Base-by-base conservation (phyloP, 2,113 vertebrate species). In the Hemiscyllium ocellatum region DNA sequence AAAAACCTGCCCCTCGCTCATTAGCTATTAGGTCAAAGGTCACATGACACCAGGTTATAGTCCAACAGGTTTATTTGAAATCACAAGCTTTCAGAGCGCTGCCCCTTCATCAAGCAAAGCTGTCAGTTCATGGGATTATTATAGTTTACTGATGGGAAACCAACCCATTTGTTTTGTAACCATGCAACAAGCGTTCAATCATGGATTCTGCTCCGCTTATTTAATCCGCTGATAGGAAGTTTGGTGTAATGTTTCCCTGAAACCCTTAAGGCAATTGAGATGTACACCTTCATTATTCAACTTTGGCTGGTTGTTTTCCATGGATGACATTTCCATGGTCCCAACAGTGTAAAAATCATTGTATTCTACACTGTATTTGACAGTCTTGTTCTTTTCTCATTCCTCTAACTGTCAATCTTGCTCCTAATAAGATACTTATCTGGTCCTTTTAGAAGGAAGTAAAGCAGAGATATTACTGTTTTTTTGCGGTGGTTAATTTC, bases 361-460 rank as follows among this genome's bases (percentile, higher is more conserved):
- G 50, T 66, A 56, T 37, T 42, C 56, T 15, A 20, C 66, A 6
- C 33, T 61, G 15, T 5, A n/a, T 20, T 66, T 91, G 89, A 42
- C 89, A 91, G 56, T 42, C 33, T 17, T 5, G 19, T 17, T 66
- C 33, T 19, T 7, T 66, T 20, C 33, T 66, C 65, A 4, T 65
- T 91, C 17, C 56, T 66, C 15, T 22, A 66, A 33, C 89, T 66
- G 33, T 65, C 56, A 66, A 37, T 56, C 87, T 90, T 90, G 61
- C 52, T n/a, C 87, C 26, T 61, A 90, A 90, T 66, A 33, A 66
- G 56, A 91, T 91, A 91, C n/a, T 91, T 91, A 91, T 65, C 56
- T 0, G n/a, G 37, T 91, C 20, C 89, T 66, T 65, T 66, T 4
- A 6, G 89, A 91, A 91, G 13, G 61, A n/a, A 4, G n/a, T n/a